Percentiles rank a stretch among this genome's conserved stretches.
Evolutionary conservation across 2,797 vertebrate genomes (phyloP).

Genomic region (Acipenser oxyrinchus): DNA sequence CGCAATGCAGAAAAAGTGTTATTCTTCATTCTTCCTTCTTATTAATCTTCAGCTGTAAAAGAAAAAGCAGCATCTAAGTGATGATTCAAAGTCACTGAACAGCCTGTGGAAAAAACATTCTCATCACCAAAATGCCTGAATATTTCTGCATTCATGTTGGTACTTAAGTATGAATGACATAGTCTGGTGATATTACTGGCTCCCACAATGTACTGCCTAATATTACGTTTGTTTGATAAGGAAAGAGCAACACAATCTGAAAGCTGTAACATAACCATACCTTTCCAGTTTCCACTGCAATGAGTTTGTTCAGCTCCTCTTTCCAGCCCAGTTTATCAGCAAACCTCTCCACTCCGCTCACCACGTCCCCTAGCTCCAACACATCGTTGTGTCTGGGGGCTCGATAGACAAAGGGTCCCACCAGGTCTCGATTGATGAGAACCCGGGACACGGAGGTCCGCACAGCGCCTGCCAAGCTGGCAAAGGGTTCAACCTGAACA

Average conservation of each 20-base stretch:
- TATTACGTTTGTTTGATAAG: neutral
- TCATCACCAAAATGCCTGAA: no score
- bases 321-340: conserved; percentile 76
- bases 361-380: conserved; percentile 75
- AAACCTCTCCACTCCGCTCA: conserved; percentile 61
- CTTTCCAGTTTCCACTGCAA: conserved; percentile 30
- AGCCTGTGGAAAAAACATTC: no score
- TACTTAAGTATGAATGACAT: no score
- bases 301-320: conserved; percentile 59
- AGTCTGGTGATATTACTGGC: no score
- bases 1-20: no score
- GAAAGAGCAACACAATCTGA: neutral
- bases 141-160: no score
- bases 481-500: conserved; percentile 91
- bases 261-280: conserved; percentile 29
- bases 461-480: conserved; percentile 72
- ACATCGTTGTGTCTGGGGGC: conserved; percentile 55
- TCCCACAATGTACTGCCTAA: no score
- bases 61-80: no score
- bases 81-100: no score
- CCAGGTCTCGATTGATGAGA: conserved; percentile 81
- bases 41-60: no score
- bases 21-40: no score
- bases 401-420: conserved; percentile 67
- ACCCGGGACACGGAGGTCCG: conserved; percentile 69